Percentiles rank a stretch among this genome's conserved stretches.
These are phyloP conservation scores for Stegostoma tigrinum DNA, from an alignment of 2,113 vertebrate species.

Conservation along the genomic window DNA sequence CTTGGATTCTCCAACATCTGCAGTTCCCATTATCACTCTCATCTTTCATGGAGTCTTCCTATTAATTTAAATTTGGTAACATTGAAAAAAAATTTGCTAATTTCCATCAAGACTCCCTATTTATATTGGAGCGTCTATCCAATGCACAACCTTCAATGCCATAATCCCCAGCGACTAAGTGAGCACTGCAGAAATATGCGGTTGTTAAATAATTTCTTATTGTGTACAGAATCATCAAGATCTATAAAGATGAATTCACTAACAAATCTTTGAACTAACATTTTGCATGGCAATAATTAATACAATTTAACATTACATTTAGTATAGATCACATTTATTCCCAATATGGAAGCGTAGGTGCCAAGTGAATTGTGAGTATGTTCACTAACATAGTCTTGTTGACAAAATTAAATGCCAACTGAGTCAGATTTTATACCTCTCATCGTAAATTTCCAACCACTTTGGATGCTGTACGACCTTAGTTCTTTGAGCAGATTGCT, in stretches of 20 bases:
- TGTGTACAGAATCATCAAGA: neutral
- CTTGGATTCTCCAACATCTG: too few species aligned
- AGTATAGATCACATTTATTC: neutral
- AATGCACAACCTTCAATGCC: neutral
- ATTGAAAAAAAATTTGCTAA: neutral
- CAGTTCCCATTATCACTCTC: too few species aligned
- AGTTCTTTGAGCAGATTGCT: neutral
- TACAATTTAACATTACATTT: neutral
- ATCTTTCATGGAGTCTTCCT: neutral
- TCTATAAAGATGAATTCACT: neutral
- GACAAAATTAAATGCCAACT: neutral
- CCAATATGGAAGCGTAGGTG: neutral
- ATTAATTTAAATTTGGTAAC: neutral
- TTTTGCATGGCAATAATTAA: neutral
- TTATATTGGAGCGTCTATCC: neutral
- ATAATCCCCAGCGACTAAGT: neutral
- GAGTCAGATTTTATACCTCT: neutral
- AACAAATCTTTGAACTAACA: neutral
- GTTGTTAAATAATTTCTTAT: neutral
- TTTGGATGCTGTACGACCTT: neutral
- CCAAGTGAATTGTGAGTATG: too few species aligned
- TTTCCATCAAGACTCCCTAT: neutral
- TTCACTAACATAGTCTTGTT: too few species aligned
- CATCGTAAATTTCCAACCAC: too few species aligned
- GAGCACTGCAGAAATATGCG: neutral